Conservation (phyloP, 2,888 invertebrate species). For the Muschampia plurimacula region DNA sequence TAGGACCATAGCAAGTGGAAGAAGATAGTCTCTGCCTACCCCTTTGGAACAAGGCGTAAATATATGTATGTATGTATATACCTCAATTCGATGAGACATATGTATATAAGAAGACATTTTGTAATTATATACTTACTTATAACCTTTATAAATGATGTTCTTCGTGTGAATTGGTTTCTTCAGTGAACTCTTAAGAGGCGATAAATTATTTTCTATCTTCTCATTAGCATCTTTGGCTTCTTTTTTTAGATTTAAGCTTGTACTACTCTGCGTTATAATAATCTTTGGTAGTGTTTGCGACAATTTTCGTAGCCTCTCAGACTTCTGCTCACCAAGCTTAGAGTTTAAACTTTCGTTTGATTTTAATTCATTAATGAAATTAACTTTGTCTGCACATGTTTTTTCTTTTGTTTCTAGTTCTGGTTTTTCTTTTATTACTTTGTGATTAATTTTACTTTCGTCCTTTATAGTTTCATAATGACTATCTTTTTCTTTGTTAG, state of each 20-base stretch:
- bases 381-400: constrained; percentile 45
- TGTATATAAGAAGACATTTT: neutral
- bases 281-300: constrained; percentile 76
- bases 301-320: constrained; percentile 67
- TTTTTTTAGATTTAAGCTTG: constrained; percentile 58
- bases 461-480: constrained; percentile 58
- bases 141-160: constrained; percentile 27
- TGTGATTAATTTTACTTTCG: constrained; percentile 9
- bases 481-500: constrained; percentile 46
- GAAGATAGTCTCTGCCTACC: no score
- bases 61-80: neutral
- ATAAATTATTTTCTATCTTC: constrained; percentile 36
- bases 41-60: no score
- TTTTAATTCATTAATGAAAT: constrained; percentile 65
- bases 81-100: neutral
- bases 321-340: constrained; percentile 58
- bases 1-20: no score
- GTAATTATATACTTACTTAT: constrained; percentile 37
- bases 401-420: constrained; percentile 33
- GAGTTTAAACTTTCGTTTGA: constrained; percentile 61
- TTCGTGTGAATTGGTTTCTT: constrained; percentile 42
- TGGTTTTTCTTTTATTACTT: neutral
- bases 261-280: constrained; percentile 73
- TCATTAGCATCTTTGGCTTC: constrained; percentile 38
- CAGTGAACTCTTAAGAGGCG: constrained; percentile 32